Conservation (phyloP, 2,888 invertebrate species). For the Macropis europaea region DNA sequence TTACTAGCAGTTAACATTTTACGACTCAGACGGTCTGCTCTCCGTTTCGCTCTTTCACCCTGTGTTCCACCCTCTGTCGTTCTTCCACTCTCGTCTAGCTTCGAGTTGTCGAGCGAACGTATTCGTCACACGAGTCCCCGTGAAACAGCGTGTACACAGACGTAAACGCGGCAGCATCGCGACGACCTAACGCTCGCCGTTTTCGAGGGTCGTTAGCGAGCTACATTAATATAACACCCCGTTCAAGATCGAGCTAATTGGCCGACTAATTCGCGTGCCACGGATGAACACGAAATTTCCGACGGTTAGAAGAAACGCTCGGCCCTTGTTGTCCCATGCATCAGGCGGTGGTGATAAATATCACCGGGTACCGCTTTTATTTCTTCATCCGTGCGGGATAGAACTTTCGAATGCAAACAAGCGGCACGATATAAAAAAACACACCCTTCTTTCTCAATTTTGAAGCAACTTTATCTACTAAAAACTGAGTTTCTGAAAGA, state of each 20-base stretch:
- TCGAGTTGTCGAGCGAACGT: slow-evolving; percentile 23
- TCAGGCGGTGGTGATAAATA: too few species aligned
- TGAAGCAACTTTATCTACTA: too few species aligned
- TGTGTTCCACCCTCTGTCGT: slow-evolving; percentile 26
- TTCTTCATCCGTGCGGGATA: too few species aligned
- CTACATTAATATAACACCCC: slow-evolving; percentile 70
- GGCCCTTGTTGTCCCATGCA: too few species aligned
- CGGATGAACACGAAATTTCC: slow-evolving; percentile 6
- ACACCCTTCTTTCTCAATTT: too few species aligned
- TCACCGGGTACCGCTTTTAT: not conserved
- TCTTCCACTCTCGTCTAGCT: slow-evolving; percentile 6
- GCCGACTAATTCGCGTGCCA: slow-evolving; percentile 54
- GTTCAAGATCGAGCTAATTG: slow-evolving; percentile 67
- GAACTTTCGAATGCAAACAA: too few species aligned
- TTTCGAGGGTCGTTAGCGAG: slow-evolving; percentile 62
- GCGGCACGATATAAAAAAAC: too few species aligned
- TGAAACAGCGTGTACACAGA: slow-evolving; percentile 30
- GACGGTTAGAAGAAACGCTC: slow-evolving; percentile 12
- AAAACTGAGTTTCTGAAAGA: not conserved
- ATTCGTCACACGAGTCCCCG: slow-evolving; percentile 33
- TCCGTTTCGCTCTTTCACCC: slow-evolving; percentile 33
- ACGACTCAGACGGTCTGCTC: slow-evolving; percentile 75
- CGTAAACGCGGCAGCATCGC: slow-evolving; percentile 13
- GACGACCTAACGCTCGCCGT: slow-evolving; percentile 47
- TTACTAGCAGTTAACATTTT: slow-evolving; percentile 80